Base-by-base conservation (phyloP, 2,888 invertebrate species). In the Asteroscopus sphinx region DNA sequence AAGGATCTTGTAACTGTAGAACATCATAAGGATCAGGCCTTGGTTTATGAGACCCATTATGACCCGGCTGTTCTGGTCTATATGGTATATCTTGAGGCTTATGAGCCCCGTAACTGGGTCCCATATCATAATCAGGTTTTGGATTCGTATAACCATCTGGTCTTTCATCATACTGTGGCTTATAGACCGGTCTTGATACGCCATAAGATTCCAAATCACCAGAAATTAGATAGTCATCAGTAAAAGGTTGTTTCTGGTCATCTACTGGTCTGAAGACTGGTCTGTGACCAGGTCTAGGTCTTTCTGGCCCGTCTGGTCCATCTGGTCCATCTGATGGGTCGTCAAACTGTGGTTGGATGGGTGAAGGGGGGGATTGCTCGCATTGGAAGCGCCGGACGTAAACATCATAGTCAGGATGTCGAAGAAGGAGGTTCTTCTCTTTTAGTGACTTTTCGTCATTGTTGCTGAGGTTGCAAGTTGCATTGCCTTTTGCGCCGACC, bases 231-330 rank as follows among this genome's bases (percentile, higher is more conserved):
- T 81, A 83, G n/a, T 87, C 87, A 52, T 90, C 89, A 6, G 79
- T 58, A 8, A 87, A 58, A 0, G 91, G 91, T 47, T 82, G 79
- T 64, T 87, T 92, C 0, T 90, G 59, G 1, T 69, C 91, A 2
- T 81, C 82, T 2, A 82, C 87, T 1, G 93, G 93, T 49, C 92
- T 76, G 59, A 89, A 87, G 3, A 92, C 83, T 1, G 93, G 93
- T 53, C 89, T 79, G 28, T 93, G 90, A 17, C 76, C 41, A 0
- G 60, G 49, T 3, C 47, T 51, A 0, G 58, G 15, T 0, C 40
- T 45, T 5, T 74, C 70, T 7, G 63, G 15, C 0, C 40, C 47
- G 5, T 74, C 68, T 7, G 63, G 15, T 0, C 40, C 49, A 6
- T 76, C 70, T 7, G n/a, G n/a, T n/a, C n/a, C n/a, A n/a, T n/a